Base-by-base conservation (phyloP, 1,140 invertebrate genomes). In the Panagrolaimus sp. region DNA sequence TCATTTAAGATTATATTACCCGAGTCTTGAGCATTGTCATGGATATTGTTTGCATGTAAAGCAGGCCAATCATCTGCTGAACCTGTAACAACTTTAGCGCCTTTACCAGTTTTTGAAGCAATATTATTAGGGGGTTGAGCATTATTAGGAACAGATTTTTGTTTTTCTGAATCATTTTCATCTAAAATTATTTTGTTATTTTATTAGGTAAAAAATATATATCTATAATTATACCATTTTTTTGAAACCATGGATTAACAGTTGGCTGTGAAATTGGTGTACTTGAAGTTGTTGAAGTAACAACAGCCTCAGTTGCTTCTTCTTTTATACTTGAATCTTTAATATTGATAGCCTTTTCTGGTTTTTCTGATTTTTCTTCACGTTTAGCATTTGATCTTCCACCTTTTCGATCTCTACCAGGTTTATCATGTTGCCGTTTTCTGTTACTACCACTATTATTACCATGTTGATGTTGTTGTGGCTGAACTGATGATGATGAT, bases 21-120 rank as follows among this genome's bases (percentile, higher is more conserved):
- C 51, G 51, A 57, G 27, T 25, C 51, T 20, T 57, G 27, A 57
- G 51, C 51, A 25, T 57, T 27, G 51, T 57, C 51, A 57, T 57
- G 51, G 51, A 57, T 20, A 27, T 16, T 57, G n/a, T 57, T 57
- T 11, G 51, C 27, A 27, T 27, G 51, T 16, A 57, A 57, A 5
- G 51, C 51, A 8, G 51, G 51, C 51, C 51, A 57, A 27, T 57
- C 51, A 57, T 57, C 51, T 16, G 51, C 20, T 11, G 51, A 57
- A 27, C 51, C 51, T 11, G 20, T 57, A 1, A 57, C 51, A 27
- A 57, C 51, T 57, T 57, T 57, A 27, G 51, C 51, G 8, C 20
- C 51, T 11, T 57, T 57, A 16, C 9, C 51, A 57, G 51, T 20
- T 27, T 11, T 27, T 20, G 48, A 16, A 51, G 11, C 11, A 16